Conservation (phyloP, 1,140 invertebrate genomes). For the Sinella curviseta region DNA sequence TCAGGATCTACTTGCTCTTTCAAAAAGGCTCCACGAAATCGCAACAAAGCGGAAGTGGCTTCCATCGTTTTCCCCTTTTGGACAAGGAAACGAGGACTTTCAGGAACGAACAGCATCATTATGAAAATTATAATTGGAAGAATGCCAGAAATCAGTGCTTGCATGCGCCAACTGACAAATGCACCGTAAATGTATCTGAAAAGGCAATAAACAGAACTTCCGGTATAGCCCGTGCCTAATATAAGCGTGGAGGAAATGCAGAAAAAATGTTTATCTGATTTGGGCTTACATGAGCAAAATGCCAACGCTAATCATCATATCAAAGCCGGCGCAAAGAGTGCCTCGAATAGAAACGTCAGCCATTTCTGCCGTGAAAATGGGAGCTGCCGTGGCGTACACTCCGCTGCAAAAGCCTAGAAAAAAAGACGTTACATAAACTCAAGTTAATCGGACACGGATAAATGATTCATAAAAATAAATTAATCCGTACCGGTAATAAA, state of each 20-base stretch:
- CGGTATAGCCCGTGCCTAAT: background rate
- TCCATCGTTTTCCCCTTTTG: constrained; percentile 50
- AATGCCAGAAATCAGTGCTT: constrained; percentile 48
- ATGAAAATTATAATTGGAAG: constrained; percentile 57
- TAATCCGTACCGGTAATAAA: constrained; percentile 66
- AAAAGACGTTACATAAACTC: background rate
- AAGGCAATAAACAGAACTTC: background rate
- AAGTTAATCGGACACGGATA: background rate
- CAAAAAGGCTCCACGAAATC: constrained; percentile 23
- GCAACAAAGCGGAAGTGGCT: constrained; percentile 29
- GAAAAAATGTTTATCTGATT: too few relatives aligned
- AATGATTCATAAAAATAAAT: too few relatives aligned
- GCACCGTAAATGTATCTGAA: constrained; percentile 10
- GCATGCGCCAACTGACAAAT: background rate
- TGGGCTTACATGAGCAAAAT: constrained; percentile 66
- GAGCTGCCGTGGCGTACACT: constrained; percentile 70
- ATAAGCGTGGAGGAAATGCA: background rate
- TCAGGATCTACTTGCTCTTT: constrained; percentile 22
- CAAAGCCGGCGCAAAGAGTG: constrained; percentile 70
- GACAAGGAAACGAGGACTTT: constrained; percentile 53
- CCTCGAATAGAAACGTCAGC: constrained; percentile 75
- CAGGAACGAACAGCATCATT: constrained; percentile 52
- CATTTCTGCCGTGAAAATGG: constrained; percentile 79
- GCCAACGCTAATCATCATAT: constrained; percentile 70
- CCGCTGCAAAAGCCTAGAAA: constrained; percentile 38